phyloP scores from a whole-genome alignment of 2,113 vertebrate species.

The Pelobates fuscus region DNA sequence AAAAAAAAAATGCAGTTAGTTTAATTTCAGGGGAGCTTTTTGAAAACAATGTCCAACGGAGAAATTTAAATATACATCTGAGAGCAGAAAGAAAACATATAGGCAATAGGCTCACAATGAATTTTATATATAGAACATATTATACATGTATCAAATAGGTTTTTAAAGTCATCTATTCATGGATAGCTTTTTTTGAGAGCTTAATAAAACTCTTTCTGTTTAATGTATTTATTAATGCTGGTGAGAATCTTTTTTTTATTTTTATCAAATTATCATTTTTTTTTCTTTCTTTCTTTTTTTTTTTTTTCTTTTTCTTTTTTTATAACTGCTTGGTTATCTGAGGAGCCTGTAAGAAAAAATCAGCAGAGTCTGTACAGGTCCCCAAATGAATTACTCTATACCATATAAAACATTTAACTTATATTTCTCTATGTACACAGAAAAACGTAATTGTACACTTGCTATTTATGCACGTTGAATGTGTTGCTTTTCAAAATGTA shows the following conservation, averaged over 20 bases:
- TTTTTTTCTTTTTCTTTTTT: conserved; percentile 56
- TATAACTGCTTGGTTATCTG: neutral
- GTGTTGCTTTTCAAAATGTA: conserved; percentile 69
- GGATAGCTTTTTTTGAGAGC: conserved; percentile 60
- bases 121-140: conserved; percentile 56
- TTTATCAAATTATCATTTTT: conserved; percentile 63
- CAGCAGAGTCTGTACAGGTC: neutral
- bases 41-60: conserved; percentile 71
- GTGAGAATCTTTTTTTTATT: conserved; percentile 62
- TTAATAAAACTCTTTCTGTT: conserved; percentile 69
- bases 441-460: conserved; percentile 59
- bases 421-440: conserved; percentile 73
- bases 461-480: conserved; percentile 71
- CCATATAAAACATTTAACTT: conserved; percentile 58
- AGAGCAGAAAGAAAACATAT: conserved; percentile 72
- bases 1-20: conserved; percentile 67
- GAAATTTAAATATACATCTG: conserved; percentile 74
- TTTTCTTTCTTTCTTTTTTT: conserved; percentile 65
- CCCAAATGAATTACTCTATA: neutral
- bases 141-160: conserved; percentile 74
- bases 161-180: conserved; percentile 64
- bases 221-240: conserved; percentile 65
- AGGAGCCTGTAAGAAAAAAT: neutral
- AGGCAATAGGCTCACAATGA: conserved; percentile 66
- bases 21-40: conserved; percentile 75